These are phyloP conservation scores for Trachymyrmex septentrionalis DNA, from an alignment of 1,140 invertebrate species.

Conservation along the genomic window DNA sequence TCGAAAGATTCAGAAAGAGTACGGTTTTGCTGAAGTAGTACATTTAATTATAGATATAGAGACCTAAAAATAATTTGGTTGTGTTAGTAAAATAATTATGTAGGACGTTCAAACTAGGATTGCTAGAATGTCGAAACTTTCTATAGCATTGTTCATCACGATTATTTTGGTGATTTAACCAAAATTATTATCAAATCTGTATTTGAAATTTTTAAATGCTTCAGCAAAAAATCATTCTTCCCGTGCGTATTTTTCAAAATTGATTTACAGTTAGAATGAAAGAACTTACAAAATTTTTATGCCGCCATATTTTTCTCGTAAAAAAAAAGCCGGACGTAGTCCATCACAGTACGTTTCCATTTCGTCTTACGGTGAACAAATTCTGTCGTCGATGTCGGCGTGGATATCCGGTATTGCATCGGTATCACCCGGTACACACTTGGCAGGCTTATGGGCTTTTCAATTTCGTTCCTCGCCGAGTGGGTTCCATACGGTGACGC, in stretches of 20 bases:
- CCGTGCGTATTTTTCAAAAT: not conserved
- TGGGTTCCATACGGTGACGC: slow-evolving; percentile 40
- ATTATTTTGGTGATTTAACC: no score
- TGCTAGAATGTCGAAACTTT: no score
- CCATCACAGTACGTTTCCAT: not conserved
- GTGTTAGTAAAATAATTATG: no score
- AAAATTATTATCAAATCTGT: no score
- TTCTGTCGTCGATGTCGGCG: slow-evolving; percentile 16
- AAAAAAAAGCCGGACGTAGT: not conserved
- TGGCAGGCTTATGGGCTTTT: slow-evolving; percentile 68
- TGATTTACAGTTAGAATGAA: not conserved
- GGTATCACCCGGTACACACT: slow-evolving; percentile 52
- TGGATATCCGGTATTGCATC: slow-evolving; percentile 43
- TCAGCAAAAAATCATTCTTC: no score
- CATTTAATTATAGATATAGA: no score
- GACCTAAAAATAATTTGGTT: no score
- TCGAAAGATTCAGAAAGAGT: no score
- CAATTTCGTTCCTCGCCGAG: slow-evolving; percentile 64
- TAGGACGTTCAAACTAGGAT: no score
- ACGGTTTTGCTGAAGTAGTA: no score
- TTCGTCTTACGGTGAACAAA: slow-evolving; percentile 51
- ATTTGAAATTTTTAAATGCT: no score
- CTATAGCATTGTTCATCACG: no score
- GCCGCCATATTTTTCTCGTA: not conserved
- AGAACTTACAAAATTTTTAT: not conserved